These are phyloP conservation scores for Ctenoplectra terminalis DNA, from an alignment of 1,140 invertebrate genomes.

Conservation along the genomic window DNA sequence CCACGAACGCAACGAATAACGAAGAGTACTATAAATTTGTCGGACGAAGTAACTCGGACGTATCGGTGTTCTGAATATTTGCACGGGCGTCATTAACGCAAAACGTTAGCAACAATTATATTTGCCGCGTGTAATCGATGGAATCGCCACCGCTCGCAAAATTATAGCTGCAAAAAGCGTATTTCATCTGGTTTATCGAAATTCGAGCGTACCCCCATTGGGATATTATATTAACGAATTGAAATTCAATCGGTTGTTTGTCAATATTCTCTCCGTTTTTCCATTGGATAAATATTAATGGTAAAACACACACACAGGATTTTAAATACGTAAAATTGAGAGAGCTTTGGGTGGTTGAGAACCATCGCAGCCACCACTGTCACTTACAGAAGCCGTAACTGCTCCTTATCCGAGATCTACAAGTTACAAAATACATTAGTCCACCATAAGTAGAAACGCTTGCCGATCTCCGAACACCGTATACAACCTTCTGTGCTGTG, in stretches of 20 bases:
- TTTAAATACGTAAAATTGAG: too few species aligned
- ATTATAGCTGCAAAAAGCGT: neutral
- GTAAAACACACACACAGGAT: neutral
- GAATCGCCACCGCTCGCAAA: neutral
- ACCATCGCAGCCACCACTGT: conserved; percentile 15
- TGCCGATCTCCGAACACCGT: conserved; percentile 5
- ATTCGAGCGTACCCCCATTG: neutral
- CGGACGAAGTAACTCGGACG: neutral
- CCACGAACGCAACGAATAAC: neutral
- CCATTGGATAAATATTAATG: neutral
- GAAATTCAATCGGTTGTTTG: too few species aligned
- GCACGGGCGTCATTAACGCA: neutral
- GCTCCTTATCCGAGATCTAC: conserved; percentile 47
- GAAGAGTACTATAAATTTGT: neutral
- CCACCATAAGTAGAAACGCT: conserved; percentile 41
- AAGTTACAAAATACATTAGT: conserved; percentile 47
- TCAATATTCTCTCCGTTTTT: neutral
- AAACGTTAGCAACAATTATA: neutral
- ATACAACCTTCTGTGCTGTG: neutral
- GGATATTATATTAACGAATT: neutral
- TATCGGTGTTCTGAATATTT: neutral
- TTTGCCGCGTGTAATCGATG: neutral
- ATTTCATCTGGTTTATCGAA: neutral
- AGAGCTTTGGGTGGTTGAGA: conserved; percentile 18
- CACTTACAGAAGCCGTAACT: conserved; percentile 38